Base-by-base conservation (phyloP, 2,888 invertebrate genomes). In the Stenodema calcarata region DNA sequence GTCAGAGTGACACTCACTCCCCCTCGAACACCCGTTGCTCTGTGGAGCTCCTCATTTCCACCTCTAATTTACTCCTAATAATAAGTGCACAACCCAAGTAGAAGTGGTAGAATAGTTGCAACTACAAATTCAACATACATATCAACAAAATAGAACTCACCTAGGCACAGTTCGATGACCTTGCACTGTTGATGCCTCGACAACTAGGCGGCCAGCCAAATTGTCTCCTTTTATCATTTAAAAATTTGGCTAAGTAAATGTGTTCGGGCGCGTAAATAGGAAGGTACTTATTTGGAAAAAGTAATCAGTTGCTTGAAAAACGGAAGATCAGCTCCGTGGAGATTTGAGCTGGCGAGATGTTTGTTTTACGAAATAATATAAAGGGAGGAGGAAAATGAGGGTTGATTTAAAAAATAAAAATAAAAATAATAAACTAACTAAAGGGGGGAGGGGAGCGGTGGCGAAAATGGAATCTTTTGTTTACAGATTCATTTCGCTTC, bases 401-500 rank as follows among this genome's bases (percentile, higher is more conserved):
- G 23, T 41, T 18, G 44, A 16, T 41, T 28, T 23, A 73, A 82
- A 86, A 73, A 41, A 70, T 80, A 80, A 86, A 35, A 69, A 86
- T n/a, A n/a, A n/a, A n/a, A n/a, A n/a, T n/a, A n/a, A n/a, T n/a
- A 47, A 80, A 79, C 27, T 54, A 86, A 86, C 50, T 73, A 75
- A 78, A 78, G 76, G 76, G 82, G 50, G 79, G n/a, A n/a, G n/a
- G 62, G 30, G 42, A 50, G 82, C 27, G 75, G 80, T 82, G 30
- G 23, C 44, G 70, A 54, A 54, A 41, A 79, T 62, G 27, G 35
- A 80, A 35, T 28, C 28, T 47, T 79, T 79, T 73, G 81, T 82
- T 82, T 75, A 83, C 78, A 82, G 50, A 70, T 83, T 84, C 87
- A 87, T 87, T 73, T 87, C 28, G 81, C 76, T 82, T 87, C 78